phyloP scores from a whole-genome alignment of 30 jellyfish, hydroid and myxozoan species.

The Aurelia aurita complex sp. Pacific region DNA sequence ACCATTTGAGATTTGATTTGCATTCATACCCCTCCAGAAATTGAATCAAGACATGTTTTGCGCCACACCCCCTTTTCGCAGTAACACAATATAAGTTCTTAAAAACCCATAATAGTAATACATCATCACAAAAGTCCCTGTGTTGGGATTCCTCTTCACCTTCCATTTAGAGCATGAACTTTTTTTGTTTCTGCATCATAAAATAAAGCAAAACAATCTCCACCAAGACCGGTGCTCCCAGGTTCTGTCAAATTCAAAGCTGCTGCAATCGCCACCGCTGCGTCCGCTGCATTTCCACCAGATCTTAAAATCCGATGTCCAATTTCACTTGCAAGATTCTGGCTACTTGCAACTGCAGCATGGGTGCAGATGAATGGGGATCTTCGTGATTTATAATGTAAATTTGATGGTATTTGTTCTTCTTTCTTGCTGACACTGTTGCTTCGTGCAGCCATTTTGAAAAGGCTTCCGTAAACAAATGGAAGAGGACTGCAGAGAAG shows the following conservation, averaged over 20 bases:
- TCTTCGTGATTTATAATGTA: constrained; percentile 57
- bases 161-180: constrained; percentile 82
- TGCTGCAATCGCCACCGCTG: constrained; percentile 96
- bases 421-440: constrained; percentile 1
- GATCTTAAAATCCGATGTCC: constrained; percentile 71
- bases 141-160: constrained; percentile 28
- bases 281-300: constrained; percentile 98
- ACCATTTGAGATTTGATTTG: too few relatives aligned
- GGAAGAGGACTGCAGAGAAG: too few relatives aligned
- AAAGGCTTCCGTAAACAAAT: too few relatives aligned
- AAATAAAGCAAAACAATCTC: constrained; percentile 83
- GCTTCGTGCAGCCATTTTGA: constrained; percentile 56
- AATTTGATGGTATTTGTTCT: not conserved
- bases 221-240: constrained; percentile 95
- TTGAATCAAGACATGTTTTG: too few relatives aligned
- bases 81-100: too few relatives aligned
- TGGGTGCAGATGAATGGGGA: constrained; percentile 80
- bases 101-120: too few relatives aligned
- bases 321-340: constrained; percentile 82
- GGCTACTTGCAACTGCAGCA: constrained; percentile 94
- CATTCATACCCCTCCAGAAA: too few relatives aligned
- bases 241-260: constrained; percentile 91
- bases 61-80: too few relatives aligned
- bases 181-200: constrained; percentile 73
- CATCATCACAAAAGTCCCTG: too few relatives aligned